phyloP scores from a whole-genome alignment of 2,113 vertebrate species.

The Lynx canadensis region DNA sequence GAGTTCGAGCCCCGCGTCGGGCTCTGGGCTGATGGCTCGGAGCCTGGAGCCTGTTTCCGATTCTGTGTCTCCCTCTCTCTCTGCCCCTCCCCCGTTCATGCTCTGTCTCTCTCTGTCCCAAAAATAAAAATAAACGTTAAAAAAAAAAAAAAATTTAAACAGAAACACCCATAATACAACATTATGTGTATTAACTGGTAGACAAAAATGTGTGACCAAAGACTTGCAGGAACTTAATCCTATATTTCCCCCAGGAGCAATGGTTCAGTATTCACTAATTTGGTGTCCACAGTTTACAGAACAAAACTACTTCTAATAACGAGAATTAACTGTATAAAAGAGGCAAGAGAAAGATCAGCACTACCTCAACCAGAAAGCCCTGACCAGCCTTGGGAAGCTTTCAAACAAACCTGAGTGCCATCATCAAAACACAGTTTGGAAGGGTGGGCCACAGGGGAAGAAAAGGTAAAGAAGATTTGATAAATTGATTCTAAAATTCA shows the following conservation, averaged over 20 bases:
- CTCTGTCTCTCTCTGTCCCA: no score
- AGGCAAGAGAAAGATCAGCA: neutral
- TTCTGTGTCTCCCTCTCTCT: no score
- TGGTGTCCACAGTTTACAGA: neutral
- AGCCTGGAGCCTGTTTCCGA: no score
- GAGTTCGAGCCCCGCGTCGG: no score
- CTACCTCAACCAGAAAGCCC: neutral
- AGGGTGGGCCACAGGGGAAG: neutral
- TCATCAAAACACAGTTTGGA: neutral
- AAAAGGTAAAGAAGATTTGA: neutral
- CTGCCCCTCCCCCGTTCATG: no score
- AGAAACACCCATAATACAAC: neutral
- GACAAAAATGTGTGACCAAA: neutral
- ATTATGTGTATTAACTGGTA: neutral
- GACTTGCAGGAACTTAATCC: neutral
- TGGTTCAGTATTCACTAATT: neutral
- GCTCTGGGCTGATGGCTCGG: no score
- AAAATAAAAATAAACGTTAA: no score
- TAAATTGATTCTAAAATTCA: neutral
- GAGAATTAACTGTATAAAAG: neutral
- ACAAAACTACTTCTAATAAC: neutral
- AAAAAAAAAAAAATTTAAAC: no score
- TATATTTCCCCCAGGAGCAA: neutral
- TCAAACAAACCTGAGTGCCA: neutral
- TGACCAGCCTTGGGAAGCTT: neutral